Evolutionary conservation across 2,113 vertebrate species (phyloP), one percentile per base, ranked within the genome.

Genomic region (Passer domesticus): DNA sequence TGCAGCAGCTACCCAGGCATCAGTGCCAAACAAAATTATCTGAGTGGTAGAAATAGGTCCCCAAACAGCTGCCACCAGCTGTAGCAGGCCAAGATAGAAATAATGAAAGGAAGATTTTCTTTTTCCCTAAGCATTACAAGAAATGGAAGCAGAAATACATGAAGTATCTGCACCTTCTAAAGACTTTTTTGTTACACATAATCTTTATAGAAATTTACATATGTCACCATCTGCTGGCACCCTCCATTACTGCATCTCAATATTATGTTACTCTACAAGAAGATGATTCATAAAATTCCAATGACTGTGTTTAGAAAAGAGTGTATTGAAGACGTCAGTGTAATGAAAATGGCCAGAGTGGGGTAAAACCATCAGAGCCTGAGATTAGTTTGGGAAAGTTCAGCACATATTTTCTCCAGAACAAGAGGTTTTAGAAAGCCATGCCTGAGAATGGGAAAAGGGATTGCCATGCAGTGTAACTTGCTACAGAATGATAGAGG

Each of bases 1-100:
- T 95, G 80, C 66, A 96, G 91, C 75, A 96, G 79, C 89, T 92
- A 95, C 64, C 83, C 60, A 84, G 85, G 90, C 92, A 93, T 88
- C 68, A 81, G 56, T 93, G 95, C 93, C 94, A 95, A 95, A 77
- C 82, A 90, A 93, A 96, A 95, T 95, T 96, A 96, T 96, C 96
- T 84, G 64, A 91, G 87, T 83, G 87, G 68, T 94, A 89, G 86
- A 94, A 89, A 95, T 78, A 78, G 31, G 68, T 96, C 94, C 92
- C 96, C 44, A 89, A 96, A 96, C 94, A 97, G 94, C 95, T 96
- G 95, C 90, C 88, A 96, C 93, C 76, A 94, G 83, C 90, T 92
- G 80, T 64, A 96, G 80, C 86, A 93, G 95, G 69, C 94, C 92
- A 96, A 96, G 76, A 70, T 68, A 75, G 83, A 94, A 86, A 93